phyloP scores from a whole-genome alignment of 2,797 vertebrate genomes.

The Enoplosus armatus region DNA sequence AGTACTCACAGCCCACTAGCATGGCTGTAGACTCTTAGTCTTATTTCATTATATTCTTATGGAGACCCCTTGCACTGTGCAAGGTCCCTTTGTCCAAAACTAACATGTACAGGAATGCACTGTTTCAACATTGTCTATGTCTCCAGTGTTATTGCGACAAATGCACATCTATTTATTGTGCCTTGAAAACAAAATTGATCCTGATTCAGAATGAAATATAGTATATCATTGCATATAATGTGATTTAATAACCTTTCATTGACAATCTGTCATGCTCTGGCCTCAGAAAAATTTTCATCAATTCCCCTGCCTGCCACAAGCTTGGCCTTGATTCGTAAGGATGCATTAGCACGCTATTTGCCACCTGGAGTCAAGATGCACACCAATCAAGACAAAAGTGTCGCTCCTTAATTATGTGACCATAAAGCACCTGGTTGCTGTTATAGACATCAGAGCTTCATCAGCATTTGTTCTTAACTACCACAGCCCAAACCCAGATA shows the following conservation, averaged over 20 bases:
- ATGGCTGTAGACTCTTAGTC: too few species aligned
- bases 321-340: slow-evolving; percentile 53
- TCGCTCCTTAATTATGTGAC: slow-evolving; percentile 60
- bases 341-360: slow-evolving; percentile 61
- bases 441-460: slow-evolving; percentile 65
- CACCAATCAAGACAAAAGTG: slow-evolving; percentile 64
- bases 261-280: slow-evolving; percentile 9
- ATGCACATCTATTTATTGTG: not conserved
- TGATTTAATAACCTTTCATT: slow-evolving; percentile 30
- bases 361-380: slow-evolving; percentile 74
- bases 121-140: not conserved
- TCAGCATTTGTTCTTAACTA: slow-evolving; percentile 64
- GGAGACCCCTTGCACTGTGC: not conserved
- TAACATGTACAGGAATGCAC: not conserved
- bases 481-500: slow-evolving; percentile 32
- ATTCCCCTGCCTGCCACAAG: slow-evolving; percentile 33
- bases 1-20: not conserved
- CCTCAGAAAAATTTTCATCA: slow-evolving; percentile 15
- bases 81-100: not conserved
- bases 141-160: too few species aligned
- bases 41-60: not conserved
- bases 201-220: not conserved
- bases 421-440: slow-evolving; percentile 76
- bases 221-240: slow-evolving; percentile 9
- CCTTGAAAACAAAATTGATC: slow-evolving; percentile 19